phyloP scores from a whole-genome alignment of 2,113 vertebrate species.

The Dinomys branickii region DNA sequence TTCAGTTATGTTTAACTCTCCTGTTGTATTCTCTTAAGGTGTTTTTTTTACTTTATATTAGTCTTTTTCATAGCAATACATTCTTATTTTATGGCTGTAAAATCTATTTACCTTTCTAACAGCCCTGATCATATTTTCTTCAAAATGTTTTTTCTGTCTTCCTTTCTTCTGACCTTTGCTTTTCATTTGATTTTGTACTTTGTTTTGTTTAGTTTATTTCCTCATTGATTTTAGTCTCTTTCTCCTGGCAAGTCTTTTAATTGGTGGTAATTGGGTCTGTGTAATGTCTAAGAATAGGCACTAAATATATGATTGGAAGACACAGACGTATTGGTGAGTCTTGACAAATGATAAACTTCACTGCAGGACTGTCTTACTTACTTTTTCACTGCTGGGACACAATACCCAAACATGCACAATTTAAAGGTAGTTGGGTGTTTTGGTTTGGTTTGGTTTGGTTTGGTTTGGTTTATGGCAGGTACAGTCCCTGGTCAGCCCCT shows the following conservation, averaged over 20 bases:
- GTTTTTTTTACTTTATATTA: background rate
- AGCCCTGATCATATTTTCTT: background rate
- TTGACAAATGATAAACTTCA: background rate
- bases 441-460: no score
- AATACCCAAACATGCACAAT: background rate
- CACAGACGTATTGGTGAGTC: background rate
- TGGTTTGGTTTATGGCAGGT: background rate
- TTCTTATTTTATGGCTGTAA: slow-evolving; percentile 21
- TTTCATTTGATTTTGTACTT: background rate
- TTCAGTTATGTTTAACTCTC: background rate
- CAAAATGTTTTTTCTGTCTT: background rate
- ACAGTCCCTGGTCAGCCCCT: background rate
- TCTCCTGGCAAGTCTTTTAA: background rate
- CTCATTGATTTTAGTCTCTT: background rate
- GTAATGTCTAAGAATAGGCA: background rate
- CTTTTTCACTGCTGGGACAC: background rate
- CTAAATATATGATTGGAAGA: background rate
- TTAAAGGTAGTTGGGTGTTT: background rate
- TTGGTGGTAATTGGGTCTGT: background rate
- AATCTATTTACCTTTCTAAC: background rate
- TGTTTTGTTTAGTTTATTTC: background rate
- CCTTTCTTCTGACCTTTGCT: background rate
- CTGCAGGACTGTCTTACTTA: background rate
- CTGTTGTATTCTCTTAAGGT: background rate
- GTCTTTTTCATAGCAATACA: slow-evolving; percentile 22